Evolutionary conservation across 1,140 invertebrate species (phyloP), one percentile per base, ranked within the genome.

Genomic region (Chrysopa pallens): DNA sequence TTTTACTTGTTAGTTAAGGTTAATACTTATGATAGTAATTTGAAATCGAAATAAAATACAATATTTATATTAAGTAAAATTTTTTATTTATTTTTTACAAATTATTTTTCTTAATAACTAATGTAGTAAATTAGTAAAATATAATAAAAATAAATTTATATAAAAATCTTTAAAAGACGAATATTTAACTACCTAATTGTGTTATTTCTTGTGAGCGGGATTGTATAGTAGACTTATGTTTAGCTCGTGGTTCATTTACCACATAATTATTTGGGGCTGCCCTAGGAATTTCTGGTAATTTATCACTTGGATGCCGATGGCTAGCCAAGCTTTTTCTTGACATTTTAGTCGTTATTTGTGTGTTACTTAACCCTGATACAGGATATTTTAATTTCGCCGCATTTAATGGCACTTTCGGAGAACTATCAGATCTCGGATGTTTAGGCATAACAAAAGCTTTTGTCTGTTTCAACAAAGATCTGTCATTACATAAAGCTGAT

Each of bases 401-500:
- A 42, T 47, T 55, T 36, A 45, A 48, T 8, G 46, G 31, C 29
- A 44, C 49, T 8, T 53, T 46, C n/a, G 53, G 43, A 13, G 51
- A 45, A 8, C 37, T 43, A 15, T 54, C 45, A 23, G 63, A 59
- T 8, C 42, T 49, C 1, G 67, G 71, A 56, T 76, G 73, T 57
- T 78, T 78, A 27, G 79, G 76, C 63, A 78, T 66, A 36, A 79
- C 80, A 52, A 81, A 83, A 9, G 82, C 81, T 60, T 86, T 85
- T 5, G 83, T 86, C 59, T 86, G 83, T 59, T 85, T 86, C 36
- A 88, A 59, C 44, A 88, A 62, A 33, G 84, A 84, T 27, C 80
- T 70, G 59, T 92, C 87, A 56, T 90, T 90, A 62, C 86, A 92
- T 39, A 92, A 64, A 5, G 87, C 87, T 33, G 84, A 81, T 53